Percentiles rank a stretch among this genome's conserved stretches.
phyloP scores from a whole-genome alignment of 2,888 invertebrate species.

The Catotricha subobsoleta region DNA sequence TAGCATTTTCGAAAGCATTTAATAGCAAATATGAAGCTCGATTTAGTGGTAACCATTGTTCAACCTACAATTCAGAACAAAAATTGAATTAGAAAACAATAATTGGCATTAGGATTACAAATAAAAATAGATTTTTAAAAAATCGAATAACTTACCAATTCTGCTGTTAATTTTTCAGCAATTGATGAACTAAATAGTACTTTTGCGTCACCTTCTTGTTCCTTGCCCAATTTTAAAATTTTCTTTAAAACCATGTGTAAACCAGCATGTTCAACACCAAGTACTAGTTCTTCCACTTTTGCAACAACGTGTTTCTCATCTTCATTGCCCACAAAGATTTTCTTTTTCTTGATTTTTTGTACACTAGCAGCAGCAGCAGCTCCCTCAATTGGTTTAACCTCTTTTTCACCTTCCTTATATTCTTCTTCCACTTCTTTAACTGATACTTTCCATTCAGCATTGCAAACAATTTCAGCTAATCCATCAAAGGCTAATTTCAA shows the following conservation, averaged over 20 bases:
- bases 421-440: constrained; percentile 14
- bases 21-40: constrained; percentile 60
- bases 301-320: no score
- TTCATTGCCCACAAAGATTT: constrained; percentile 11
- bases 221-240: constrained; percentile 45
- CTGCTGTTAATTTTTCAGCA: constrained; percentile 32
- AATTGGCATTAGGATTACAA: background rate
- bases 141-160: constrained; percentile 30
- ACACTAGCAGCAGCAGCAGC: background rate
- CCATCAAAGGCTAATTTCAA: constrained; percentile 30
- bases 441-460: constrained; percentile 36
- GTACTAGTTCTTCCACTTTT: constrained; percentile 12
- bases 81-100: constrained; percentile 10
- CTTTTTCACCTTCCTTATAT: constrained; percentile 10
- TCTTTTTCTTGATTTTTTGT: constrained; percentile 4
- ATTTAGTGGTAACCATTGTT: constrained; percentile 49
- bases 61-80: constrained; percentile 35
- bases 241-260: constrained; percentile 62
- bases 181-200: constrained; percentile 40
- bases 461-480: constrained; percentile 30
- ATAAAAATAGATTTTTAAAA: constrained; percentile 14
- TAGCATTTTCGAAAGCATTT: constrained; percentile 43
- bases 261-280: constrained; percentile 54
- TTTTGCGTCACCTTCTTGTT: constrained; percentile 24
- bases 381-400: no score